Conservation (phyloP, 1,140 invertebrate species). For the Drosophila busckii region DNA sequence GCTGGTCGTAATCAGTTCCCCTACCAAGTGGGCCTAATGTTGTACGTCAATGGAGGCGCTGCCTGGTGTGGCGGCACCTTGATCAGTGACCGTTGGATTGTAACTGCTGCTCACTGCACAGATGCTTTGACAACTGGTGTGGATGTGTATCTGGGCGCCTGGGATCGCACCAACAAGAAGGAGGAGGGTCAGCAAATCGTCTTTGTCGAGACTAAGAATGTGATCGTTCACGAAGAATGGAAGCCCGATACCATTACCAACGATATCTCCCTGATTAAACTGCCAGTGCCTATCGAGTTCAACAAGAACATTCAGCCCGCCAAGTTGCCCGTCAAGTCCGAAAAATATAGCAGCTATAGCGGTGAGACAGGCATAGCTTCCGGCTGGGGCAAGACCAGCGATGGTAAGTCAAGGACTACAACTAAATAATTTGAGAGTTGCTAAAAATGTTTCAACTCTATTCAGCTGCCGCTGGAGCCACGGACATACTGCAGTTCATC, state of each 20-base stretch:
- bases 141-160: constrained; percentile 20
- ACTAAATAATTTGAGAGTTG: too few relatives aligned
- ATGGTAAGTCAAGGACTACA: constrained; percentile 19
- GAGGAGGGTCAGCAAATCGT: constrained; percentile 45
- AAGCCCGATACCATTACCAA: constrained; percentile 48
- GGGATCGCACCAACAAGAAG: constrained; percentile 6
- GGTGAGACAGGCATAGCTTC: constrained; percentile 65
- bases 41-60: constrained; percentile 20
- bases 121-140: constrained; percentile 37
- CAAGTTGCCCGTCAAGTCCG: constrained; percentile 56
- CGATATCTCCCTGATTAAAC: constrained; percentile 78
- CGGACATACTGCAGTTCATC: constrained; percentile 25
- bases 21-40: constrained; percentile 58
- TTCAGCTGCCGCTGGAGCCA: constrained; percentile 20
- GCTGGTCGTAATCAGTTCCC: constrained; percentile 56
- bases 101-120: constrained; percentile 67
- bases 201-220: constrained; percentile 26
- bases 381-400: constrained; percentile 78
- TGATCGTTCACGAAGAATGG: constrained; percentile 51
- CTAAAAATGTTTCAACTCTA: not conserved
- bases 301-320: constrained; percentile 65
- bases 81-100: constrained; percentile 56
- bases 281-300: constrained; percentile 64
- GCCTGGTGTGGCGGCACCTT: constrained; percentile 67
- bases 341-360: constrained; percentile 57